Conservation (phyloP, 2,113 vertebrate species). For the Elgaria multicarinata region DNA sequence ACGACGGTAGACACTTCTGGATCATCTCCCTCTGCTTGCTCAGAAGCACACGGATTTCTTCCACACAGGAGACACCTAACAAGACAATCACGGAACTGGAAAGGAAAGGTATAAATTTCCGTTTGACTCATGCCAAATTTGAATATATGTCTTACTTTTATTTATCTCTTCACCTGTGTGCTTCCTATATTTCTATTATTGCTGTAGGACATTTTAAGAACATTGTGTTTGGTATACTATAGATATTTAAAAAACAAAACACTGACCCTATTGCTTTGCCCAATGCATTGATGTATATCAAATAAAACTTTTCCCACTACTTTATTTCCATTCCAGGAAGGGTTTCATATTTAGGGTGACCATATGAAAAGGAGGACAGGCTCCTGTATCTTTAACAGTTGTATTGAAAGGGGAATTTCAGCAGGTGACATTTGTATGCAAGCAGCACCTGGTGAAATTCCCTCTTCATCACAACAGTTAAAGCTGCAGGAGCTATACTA, state of each 20-base stretch:
- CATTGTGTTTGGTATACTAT: neutral
- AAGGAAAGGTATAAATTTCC: conserved; percentile 9
- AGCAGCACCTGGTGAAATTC: too few relatives aligned
- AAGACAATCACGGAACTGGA: conserved; percentile 65
- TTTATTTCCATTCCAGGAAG: neutral
- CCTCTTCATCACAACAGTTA: too few relatives aligned
- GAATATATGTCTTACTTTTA: neutral
- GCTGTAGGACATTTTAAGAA: neutral
- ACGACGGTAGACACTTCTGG: conserved; percentile 30
- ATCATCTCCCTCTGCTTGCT: conserved; percentile 57
- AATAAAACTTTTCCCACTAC: neutral
- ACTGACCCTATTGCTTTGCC: neutral
- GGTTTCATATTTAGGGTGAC: neutral
- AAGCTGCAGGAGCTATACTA: too few relatives aligned
- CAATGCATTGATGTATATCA: neutral
- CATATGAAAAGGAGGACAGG: too few relatives aligned
- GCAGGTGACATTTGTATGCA: too few relatives aligned
- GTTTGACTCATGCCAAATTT: neutral
- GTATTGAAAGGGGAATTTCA: too few relatives aligned
- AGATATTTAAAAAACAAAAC: neutral
- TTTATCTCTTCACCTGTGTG: neutral
- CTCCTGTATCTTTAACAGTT: too few relatives aligned
- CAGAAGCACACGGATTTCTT: conserved; percentile 36
- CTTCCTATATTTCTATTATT: neutral
- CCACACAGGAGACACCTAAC: conserved; percentile 68